Evolutionary conservation across 92 coral and sea anemone species (phyloP).

Genomic region (Chrysogorgia sp.): DNA sequence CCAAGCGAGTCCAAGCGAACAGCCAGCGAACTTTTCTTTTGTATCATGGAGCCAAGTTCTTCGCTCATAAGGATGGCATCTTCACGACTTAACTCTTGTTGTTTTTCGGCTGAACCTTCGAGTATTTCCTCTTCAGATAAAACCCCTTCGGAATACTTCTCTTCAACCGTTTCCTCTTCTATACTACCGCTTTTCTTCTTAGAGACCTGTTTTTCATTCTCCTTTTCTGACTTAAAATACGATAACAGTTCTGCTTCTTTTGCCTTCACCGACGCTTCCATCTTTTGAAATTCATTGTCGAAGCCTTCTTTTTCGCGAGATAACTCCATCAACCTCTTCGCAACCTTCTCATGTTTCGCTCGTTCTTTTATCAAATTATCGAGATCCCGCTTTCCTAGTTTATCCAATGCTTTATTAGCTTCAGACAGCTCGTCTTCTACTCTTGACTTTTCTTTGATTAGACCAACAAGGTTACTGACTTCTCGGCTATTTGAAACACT

Average conservation of each 20-base stretch:
- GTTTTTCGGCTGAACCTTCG: background rate
- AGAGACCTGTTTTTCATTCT: background rate
- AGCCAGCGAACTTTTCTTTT: slow-evolving; percentile 23
- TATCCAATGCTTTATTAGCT: slow-evolving; percentile 21
- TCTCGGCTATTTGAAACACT: background rate
- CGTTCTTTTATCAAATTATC: slow-evolving; percentile 26
- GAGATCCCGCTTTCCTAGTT: slow-evolving; percentile 25
- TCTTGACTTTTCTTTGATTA: slow-evolving; percentile 27
- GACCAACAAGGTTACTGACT: slow-evolving; percentile 24
- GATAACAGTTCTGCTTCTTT: slow-evolving; percentile 16
- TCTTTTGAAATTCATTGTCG: slow-evolving; percentile 10
- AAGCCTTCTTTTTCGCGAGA: slow-evolving; percentile 17
- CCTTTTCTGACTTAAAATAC: background rate
- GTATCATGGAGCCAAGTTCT: slow-evolving; percentile 31
- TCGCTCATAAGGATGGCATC: slow-evolving; percentile 20
- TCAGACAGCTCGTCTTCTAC: slow-evolving; percentile 23
- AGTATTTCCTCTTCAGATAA: slow-evolving; percentile 15
- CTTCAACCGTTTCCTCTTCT: background rate
- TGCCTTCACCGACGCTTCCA: slow-evolving; percentile 6
- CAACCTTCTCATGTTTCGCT: slow-evolving; percentile 29
- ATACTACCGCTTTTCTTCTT: background rate
- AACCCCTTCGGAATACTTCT: background rate
- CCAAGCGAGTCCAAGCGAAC: slow-evolving; percentile 31
- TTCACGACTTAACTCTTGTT: slow-evolving; percentile 5
- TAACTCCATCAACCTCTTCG: slow-evolving; percentile 13